Percentiles rank a stretch among this genome's conserved stretches.
These are phyloP conservation scores for Heliconius hewitsoni DNA, from an alignment of 1,140 invertebrate species.

Conservation along the genomic window DNA sequence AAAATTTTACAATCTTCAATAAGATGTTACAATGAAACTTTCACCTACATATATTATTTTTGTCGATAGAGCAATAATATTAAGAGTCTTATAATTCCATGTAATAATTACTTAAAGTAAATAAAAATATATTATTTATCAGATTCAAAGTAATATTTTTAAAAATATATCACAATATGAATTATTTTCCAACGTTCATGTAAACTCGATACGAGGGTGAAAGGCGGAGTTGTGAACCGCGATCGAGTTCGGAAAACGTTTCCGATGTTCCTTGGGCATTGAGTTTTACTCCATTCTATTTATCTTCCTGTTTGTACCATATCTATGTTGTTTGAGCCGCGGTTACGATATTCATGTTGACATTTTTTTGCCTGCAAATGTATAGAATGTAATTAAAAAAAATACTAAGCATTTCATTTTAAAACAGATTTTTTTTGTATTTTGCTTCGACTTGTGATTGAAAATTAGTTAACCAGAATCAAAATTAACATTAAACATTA, in stretches of 20 bases:
- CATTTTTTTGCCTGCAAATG: conserved; percentile 2
- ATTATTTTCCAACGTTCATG: conserved; percentile 36
- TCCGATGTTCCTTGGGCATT: conserved; percentile 52
- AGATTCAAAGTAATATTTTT: neutral
- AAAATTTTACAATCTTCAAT: no score
- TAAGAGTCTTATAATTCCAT: neutral
- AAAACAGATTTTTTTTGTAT: neutral
- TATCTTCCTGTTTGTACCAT: conserved; percentile 41
- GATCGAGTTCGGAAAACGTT: conserved; percentile 54
- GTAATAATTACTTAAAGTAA: neutral
- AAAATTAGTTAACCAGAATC: neutral
- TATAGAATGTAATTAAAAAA: neutral
- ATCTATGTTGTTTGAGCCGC: conserved; percentile 35
- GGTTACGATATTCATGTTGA: neutral
- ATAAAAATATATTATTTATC: neutral
- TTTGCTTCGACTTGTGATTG: no score
- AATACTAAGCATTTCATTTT: neutral
- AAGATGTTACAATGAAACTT: no score
- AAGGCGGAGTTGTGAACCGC: conserved; percentile 54
- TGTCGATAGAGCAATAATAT: no score
- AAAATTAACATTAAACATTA: neutral
- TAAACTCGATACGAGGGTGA: conserved; percentile 46
- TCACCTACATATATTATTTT: no score
- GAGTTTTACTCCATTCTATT: conserved; percentile 48
- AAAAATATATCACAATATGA: neutral